phyloP scores from a whole-genome alignment of 1,140 invertebrate genomes.

The Trigoniulus corallinus region DNA sequence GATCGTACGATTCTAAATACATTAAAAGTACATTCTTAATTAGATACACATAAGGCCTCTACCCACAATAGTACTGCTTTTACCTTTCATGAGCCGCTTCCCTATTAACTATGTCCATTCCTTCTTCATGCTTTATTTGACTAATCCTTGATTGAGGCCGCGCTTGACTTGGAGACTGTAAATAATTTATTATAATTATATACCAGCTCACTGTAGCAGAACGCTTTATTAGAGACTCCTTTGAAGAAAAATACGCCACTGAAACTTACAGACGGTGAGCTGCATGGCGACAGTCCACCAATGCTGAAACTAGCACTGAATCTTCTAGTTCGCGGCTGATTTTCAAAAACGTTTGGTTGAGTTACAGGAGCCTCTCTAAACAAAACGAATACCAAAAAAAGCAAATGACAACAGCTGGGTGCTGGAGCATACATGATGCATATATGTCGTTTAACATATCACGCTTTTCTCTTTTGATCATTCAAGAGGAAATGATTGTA shows the following conservation, averaged over 20 bases:
- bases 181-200: slow-evolving; percentile 5
- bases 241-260: neutral
- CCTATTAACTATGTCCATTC: slow-evolving; percentile 56
- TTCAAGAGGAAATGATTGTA: no score
- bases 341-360: slow-evolving; percentile 29
- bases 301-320: slow-evolving; percentile 66
- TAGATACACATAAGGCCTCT: neutral
- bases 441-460: no score
- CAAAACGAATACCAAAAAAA: neutral
- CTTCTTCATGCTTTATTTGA: slow-evolving; percentile 73
- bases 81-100: slow-evolving; percentile 68
- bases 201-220: neutral
- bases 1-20: slow-evolving; percentile 50
- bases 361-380: neutral
- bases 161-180: slow-evolving; percentile 33
- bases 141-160: slow-evolving; percentile 62
- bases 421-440: no score
- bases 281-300: neutral
- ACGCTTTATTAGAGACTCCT: neutral
- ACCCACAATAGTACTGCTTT: neutral
- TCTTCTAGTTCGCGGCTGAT: slow-evolving; percentile 44
- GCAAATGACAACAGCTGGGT: no score
- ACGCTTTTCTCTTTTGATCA: no score
- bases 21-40: neutral
- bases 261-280: neutral